Base-by-base conservation (phyloP, 1,140 invertebrate species). In the Neodiprion lecontei region DNA sequence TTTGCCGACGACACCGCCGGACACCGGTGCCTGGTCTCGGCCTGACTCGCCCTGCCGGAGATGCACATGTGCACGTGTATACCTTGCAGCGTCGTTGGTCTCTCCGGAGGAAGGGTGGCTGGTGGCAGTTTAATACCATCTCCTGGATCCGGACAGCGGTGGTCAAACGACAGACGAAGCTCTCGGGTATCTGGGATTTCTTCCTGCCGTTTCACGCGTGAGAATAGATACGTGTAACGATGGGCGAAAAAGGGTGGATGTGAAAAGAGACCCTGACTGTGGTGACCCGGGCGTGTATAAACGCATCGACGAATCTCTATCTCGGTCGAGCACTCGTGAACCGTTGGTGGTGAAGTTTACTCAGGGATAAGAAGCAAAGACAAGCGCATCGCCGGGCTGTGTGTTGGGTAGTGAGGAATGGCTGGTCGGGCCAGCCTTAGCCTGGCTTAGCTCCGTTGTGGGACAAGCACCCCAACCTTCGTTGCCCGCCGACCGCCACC, bases 1-100 rank as follows among this genome's bases (percentile, higher is more conserved):
- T 88, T 88, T 88, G 87, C 85, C 85, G 84, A 87, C 87, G 87
- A 88, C 86, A 88, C 87, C 86, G 84, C 85, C 80, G 87, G 86
- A 88, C 87, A 87, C 85, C 86, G 87, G 85, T 87, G 86, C 82
- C 84, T 86, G 80, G 82, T 87, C 84, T 86, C 79, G 83, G 2
- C 5, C 28, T 40, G 2, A 5, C 81, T 84, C 82, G 84, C 81
- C 82, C 84, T 77, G 11, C 67, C 12, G 67, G 23, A 81, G 84
- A 82, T 84, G 84, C 84, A 85, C 85, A 86, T 87, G 86, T 87
- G 85, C 78, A 82, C 28, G 5, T 5, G 28, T 40, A 40, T 40
- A 5, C 8, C 53, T 61, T 12, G 53, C 28, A 40, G 28, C 9
- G n/a, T 5, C 53, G 53, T 61, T 61, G n/a, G 53, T 61, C 53